Evolutionary conservation across 2,113 vertebrate species (phyloP).

Genomic region (Trochalopteron elliotii): DNA sequence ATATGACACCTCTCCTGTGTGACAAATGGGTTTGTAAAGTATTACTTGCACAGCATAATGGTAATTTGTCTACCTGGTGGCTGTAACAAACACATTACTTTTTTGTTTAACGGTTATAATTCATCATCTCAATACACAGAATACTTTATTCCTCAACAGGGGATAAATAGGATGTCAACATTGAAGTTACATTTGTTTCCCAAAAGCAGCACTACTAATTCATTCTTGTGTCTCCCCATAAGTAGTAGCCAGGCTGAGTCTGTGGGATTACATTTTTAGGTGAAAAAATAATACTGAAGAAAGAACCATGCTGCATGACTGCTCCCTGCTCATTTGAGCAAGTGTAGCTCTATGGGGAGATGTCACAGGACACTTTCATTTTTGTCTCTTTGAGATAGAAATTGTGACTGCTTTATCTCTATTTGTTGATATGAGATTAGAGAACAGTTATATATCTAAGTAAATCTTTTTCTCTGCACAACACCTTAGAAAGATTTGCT

Average conservation of each 20-base stretch:
- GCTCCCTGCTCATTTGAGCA: neutral
- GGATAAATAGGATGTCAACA: constrained; percentile 39
- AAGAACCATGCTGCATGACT: neutral
- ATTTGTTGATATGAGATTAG: neutral
- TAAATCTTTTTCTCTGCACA: neutral
- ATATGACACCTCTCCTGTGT: constrained; percentile 46
- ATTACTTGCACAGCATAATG: constrained; percentile 42
- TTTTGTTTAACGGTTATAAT: constrained; percentile 59
- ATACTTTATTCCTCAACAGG: constrained; percentile 43
- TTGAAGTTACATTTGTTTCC: neutral
- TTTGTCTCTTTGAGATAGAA: neutral
- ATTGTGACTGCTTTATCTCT: neutral
- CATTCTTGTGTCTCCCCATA: neutral
- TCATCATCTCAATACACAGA: constrained; percentile 52
- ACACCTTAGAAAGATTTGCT: neutral
- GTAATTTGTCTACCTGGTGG: constrained; percentile 59
- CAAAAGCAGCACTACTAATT: constrained; percentile 8
- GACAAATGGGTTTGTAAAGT: constrained; percentile 70
- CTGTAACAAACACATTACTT: constrained; percentile 41
- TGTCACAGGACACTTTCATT: neutral
- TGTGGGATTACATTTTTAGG: neutral
- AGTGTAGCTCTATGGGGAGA: neutral
- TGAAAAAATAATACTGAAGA: neutral
- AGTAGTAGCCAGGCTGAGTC: neutral
- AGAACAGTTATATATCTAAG: neutral